A percentile compares a stretch with the other conserved stretches of the same genome.
Conservation (phyloP, 2,888 invertebrate genomes). For the Luperina nickerlii region DNA sequence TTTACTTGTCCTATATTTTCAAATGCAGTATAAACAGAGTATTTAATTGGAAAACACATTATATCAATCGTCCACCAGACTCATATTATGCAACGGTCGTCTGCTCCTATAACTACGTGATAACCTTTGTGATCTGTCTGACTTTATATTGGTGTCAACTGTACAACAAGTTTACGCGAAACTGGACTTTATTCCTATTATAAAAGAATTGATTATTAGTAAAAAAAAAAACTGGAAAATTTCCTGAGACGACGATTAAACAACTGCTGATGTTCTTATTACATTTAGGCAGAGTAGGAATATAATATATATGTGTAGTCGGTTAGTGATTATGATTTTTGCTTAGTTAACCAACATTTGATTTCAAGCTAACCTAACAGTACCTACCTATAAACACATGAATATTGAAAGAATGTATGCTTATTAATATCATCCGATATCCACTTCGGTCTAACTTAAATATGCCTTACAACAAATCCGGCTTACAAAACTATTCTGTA, state of each 20-base stretch:
- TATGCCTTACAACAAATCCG: not conserved
- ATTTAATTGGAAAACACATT: slow-evolving; percentile 31
- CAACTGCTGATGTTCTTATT: slow-evolving; percentile 15
- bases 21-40: slow-evolving; percentile 15
- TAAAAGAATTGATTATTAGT: slow-evolving; percentile 41
- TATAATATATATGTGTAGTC: slow-evolving; percentile 19
- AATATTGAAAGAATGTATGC: not conserved
- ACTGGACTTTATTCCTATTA: slow-evolving; percentile 53
- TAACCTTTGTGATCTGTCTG: slow-evolving; percentile 65
- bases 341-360: not conserved
- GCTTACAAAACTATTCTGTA: not conserved
- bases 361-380: not conserved
- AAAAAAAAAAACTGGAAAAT: slow-evolving; percentile 50
- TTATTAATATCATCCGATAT: not conserved
- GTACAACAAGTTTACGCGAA: slow-evolving; percentile 37
- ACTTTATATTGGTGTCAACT: slow-evolving; percentile 57
- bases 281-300: slow-evolving; percentile 27
- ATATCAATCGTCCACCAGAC: slow-evolving; percentile 50
- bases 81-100: slow-evolving; percentile 62
- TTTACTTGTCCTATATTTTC: not conserved
- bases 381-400: not conserved
- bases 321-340: slow-evolving; percentile 15
- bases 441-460: not conserved
- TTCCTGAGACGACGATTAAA: slow-evolving; percentile 31
- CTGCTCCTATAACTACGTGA: slow-evolving; percentile 50